These are phyloP conservation scores for Phengaris alcon DNA, from an alignment of 2,888 invertebrate genomes.

Conservation along the genomic window DNA sequence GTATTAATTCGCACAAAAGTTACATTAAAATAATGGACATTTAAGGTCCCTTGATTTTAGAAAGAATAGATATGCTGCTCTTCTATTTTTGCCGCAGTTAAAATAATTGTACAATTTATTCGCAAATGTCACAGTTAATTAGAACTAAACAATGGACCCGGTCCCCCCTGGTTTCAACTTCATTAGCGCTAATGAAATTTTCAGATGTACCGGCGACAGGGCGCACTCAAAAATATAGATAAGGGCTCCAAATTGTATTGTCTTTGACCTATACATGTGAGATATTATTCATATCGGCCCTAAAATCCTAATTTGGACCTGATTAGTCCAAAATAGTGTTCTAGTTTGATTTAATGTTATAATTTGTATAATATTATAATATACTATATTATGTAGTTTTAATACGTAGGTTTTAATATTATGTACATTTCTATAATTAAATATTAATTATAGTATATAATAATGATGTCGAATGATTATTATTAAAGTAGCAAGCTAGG, in stretches of 20 bases:
- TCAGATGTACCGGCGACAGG: conserved; percentile 20
- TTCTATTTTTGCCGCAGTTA: background rate
- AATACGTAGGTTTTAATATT: no score
- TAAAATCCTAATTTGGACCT: background rate
- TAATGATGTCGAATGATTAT: no score
- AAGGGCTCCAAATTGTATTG: conserved; percentile 9
- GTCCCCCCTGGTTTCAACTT: conserved; percentile 20
- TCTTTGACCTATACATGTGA: background rate
- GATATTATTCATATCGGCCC: background rate
- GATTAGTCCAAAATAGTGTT: no score
- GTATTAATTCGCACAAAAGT: background rate
- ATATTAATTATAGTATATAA: no score
- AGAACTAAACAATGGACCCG: conserved; percentile 27
- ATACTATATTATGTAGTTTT: no score
- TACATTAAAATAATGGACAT: background rate
- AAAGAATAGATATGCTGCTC: background rate
- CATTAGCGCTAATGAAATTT: conserved; percentile 29
- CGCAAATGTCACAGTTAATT: conserved; percentile 24
- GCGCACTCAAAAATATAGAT: conserved; percentile 19
- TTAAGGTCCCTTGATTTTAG: background rate
- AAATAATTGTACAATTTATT: conserved; percentile 27
- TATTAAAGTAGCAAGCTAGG: no score
- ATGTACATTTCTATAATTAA: no score
- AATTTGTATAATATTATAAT: no score
- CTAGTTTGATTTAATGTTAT: no score